Evolutionary conservation across 2,888 invertebrate species (phyloP).

Genomic region (Heliconius cydno): DNA sequence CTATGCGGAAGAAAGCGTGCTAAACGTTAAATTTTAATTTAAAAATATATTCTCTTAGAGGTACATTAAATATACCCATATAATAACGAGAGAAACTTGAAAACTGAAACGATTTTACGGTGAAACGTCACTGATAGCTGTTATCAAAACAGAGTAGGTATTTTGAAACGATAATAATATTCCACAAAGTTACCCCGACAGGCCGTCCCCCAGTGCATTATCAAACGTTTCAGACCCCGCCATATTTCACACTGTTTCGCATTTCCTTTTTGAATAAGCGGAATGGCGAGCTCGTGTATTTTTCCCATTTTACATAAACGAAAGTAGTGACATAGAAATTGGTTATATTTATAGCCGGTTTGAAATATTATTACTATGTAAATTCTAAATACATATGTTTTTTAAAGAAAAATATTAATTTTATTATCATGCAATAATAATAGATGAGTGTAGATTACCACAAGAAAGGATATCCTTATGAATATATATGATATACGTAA

Average conservation of each 20-base stretch:
- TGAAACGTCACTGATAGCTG: slow-evolving; percentile 12
- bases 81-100: not conserved
- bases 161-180: slow-evolving; percentile 23
- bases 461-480: too few relatives aligned
- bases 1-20: not conserved
- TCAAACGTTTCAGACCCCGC: slow-evolving; percentile 47
- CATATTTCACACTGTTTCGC: slow-evolving; percentile 69
- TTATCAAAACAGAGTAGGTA: slow-evolving; percentile 20
- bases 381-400: not conserved
- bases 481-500: not conserved
- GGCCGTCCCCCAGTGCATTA: slow-evolving; percentile 17
- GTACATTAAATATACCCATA: not conserved
- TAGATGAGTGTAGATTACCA: too few relatives aligned
- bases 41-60: not conserved
- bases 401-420: not conserved
- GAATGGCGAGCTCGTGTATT: slow-evolving; percentile 57
- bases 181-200: slow-evolving; percentile 25
- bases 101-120: not conserved
- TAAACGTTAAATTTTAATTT: not conserved
- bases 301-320: slow-evolving; percentile 26
- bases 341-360: not conserved
- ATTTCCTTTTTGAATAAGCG: slow-evolving; percentile 57
- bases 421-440: not conserved
- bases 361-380: not conserved
- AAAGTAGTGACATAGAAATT: slow-evolving; percentile 19